Base-by-base conservation (phyloP, 2,797 vertebrate species). In the Pangasius sanitwongsei region DNA sequence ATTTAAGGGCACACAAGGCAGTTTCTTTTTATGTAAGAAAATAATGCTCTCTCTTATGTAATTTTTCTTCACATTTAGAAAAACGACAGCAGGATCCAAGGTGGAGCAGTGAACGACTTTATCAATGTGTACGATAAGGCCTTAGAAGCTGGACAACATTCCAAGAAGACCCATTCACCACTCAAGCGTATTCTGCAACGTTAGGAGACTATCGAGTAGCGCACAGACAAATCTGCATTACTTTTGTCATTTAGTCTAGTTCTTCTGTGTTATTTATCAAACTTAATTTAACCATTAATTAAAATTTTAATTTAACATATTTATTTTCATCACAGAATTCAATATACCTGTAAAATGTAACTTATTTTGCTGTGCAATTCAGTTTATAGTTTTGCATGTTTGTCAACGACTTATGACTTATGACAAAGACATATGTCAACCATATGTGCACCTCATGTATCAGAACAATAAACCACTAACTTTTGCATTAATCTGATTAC, bases 261-360 rank as follows among this genome's bases (percentile, higher is more conserved):
- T 85, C 48, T n/a, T 91, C 28, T 86, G 59, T 90, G 67, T 70
- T 89, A 92, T 91, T 91, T 91, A 90, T 90, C 75, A 77, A 57
- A 85, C 48, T 55, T 91, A 87, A 92, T 83, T 91, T 91, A 92
- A 41, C 3, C 4, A 78, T 48, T 63, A 41, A 48, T 67, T 53
- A 12, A 2, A 53, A 34, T 34, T 81, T 57, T 89, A 88, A 90
- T 63, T 87, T 90, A 90, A 85, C 8, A 55, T 92, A 92, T 92
- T 92, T 92, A 92, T 92, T 92, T 89, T 85, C 55, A 86, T 65
- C 53, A 83, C 31, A 67, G 61, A 75, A 6, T 61, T 5, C 11
- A 63, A 31, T 18, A 65, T 87, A 70, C 65, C 86, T 87, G 74
- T 81, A 83, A 61, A 34, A 86, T 75, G 50, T 87, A 92, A 91